These are phyloP conservation scores for Drosophila kuntzei DNA, from an alignment of 2,888 invertebrate species.

Conservation along the genomic window DNA sequence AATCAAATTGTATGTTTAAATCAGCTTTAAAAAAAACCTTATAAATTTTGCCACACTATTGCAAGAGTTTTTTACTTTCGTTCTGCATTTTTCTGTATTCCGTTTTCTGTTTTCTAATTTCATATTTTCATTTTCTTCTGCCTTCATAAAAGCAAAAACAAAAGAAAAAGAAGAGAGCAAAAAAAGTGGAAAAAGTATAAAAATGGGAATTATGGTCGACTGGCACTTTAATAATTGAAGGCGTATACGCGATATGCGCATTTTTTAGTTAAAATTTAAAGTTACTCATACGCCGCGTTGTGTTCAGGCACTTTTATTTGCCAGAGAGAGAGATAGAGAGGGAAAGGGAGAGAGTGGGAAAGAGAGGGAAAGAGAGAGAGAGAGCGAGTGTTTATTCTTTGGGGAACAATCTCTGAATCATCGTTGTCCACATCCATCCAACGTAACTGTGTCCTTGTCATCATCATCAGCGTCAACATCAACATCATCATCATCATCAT, in stretches of 20 bases:
- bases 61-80: background rate
- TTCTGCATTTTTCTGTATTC: background rate
- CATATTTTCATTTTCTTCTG: slow-evolving; percentile 15
- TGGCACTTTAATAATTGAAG: slow-evolving; percentile 60
- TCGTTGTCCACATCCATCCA: slow-evolving; percentile 29
- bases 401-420: slow-evolving; percentile 69
- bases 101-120: slow-evolving; percentile 30
- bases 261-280: slow-evolving; percentile 50
- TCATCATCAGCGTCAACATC: slow-evolving; percentile 26
- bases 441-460: slow-evolving; percentile 16
- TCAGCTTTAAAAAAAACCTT: background rate
- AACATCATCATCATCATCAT: slow-evolving; percentile 4
- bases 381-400: slow-evolving; percentile 46
- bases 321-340: background rate
- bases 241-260: slow-evolving; percentile 49
- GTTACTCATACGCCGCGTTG: slow-evolving; percentile 53
- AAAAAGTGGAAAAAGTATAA: background rate
- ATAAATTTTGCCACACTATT: slow-evolving; percentile 9
- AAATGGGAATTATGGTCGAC: slow-evolving; percentile 14
- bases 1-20: background rate
- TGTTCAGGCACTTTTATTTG: slow-evolving; percentile 27
- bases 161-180: background rate
- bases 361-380: background rate
- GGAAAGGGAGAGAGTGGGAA: background rate
- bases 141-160: slow-evolving; percentile 3